Evolutionary conservation across 2,797 vertebrate species (phyloP), one percentile per base, ranked within the genome.

Genomic region (Scarus forsteni): DNA sequence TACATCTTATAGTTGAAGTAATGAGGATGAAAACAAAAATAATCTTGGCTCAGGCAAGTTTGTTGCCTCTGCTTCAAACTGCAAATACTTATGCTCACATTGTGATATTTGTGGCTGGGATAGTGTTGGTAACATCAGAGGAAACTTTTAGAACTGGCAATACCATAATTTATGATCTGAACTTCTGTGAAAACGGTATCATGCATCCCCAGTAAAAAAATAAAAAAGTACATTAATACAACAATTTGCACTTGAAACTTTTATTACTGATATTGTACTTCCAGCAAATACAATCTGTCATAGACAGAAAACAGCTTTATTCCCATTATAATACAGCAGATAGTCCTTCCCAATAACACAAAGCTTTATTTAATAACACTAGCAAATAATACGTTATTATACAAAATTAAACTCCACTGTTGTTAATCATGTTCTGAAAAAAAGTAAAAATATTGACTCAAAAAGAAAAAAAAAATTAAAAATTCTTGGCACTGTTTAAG

Each of bases 191-290:
- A 27, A 27, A 27, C 4, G 27, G 27, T 27, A 27, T 27, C 27
- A 27, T 27, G 27, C 27, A 27, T 15, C 18, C 10, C n/a, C 0
- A 1, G n/a, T 8, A 8, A 16, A 18, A 0, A 45, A 45, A 45
- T n/a, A 45, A 45, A n/a, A 8, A 44, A 46, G 46, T 18, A 8
- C 19, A 14, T 3, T 34, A 14, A 14, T 34, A 7, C 12, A 51
- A 34, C 16, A 62, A 3, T 18, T 59, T n/a, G 4, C 27, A 60
- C 27, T 61, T 7, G 13, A 77, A 48, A 77, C 9, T 52, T 91
- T 89, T 89, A 90, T 87, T 90, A 51, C 81, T 84, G 58, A 80
- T 81, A 73, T 86, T 87, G 80, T 77, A 73, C 65, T 69, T 75
- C 67, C 42, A 57, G 69, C 40, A 76, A 60, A 79, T 70, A 75